Conservation (phyloP, 2,113 vertebrate genomes). For the Benitochromis conjunctus region DNA sequence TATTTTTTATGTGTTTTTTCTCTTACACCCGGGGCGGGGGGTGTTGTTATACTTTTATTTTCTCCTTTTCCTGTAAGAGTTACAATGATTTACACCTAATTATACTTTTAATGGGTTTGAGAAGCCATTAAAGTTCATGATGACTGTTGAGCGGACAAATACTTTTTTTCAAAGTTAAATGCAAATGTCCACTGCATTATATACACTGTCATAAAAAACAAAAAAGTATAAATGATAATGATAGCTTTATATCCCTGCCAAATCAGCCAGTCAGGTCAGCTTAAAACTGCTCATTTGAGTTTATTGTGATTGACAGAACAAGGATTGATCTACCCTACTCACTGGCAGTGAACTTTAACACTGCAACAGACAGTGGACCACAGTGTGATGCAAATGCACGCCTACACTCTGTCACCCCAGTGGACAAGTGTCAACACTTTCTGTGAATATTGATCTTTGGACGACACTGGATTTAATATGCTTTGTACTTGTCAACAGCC, state of each 20-base stretch:
- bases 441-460: slow-evolving; percentile 58
- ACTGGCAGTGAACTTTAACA: slow-evolving; percentile 43
- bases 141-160: background rate
- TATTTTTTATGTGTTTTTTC: background rate
- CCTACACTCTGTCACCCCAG: slow-evolving; percentile 16
- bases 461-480: slow-evolving; percentile 65
- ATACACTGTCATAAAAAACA: background rate
- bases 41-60: background rate
- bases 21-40: background rate
- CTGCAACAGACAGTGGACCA: background rate
- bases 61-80: background rate
- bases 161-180: background rate
- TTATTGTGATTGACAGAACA: slow-evolving; percentile 43
- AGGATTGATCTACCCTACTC: slow-evolving; percentile 44
- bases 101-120: background rate
- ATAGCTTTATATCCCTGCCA: background rate
- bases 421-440: slow-evolving; percentile 52
- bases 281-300: slow-evolving; percentile 27
- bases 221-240: background rate
- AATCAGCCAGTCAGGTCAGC: background rate
- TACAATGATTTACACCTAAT: background rate
- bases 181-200: background rate
- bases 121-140: background rate
- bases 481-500: slow-evolving; percentile 52
- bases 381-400: slow-evolving; percentile 53